Evolutionary conservation across 2,797 vertebrate genomes (phyloP).

Genomic region (Pangasius larnaudii): DNA sequence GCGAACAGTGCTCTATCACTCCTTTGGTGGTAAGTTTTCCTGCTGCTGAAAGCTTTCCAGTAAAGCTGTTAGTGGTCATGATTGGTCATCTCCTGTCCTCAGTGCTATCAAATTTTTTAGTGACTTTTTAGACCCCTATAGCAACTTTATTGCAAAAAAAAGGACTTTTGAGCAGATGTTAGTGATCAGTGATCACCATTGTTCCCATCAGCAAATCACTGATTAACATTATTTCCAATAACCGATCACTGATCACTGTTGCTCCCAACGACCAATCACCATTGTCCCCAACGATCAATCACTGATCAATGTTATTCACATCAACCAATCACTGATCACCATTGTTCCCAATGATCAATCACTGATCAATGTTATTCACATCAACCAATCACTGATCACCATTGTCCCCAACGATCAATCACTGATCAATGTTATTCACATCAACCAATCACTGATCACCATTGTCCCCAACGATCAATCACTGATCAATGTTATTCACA

Average conservation of each 20-base stretch:
- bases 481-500: neutral
- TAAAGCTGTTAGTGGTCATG: neutral
- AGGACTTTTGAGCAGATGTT: neutral
- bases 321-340: neutral
- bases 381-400: neutral
- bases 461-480: too few species aligned
- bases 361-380: neutral
- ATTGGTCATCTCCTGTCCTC: neutral
- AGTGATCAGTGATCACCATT: neutral
- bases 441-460: neutral
- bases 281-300: neutral
- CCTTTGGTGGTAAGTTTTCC: neutral
- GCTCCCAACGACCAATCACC: neutral
- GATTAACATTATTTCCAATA: neutral
- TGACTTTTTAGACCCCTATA: neutral
- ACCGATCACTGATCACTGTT: neutral
- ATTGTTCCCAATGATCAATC: neutral
- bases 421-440: neutral
- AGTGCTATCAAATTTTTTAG: neutral
- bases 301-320: neutral
- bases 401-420: neutral
- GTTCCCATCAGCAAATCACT: neutral
- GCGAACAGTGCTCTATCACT: neutral
- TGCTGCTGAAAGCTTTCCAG: neutral
- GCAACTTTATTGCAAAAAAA: neutral